Evolutionary conservation across 2,113 vertebrate genomes (phyloP), one percentile per base, ranked within the genome.

Genomic region (Talpa occidentalis): DNA sequence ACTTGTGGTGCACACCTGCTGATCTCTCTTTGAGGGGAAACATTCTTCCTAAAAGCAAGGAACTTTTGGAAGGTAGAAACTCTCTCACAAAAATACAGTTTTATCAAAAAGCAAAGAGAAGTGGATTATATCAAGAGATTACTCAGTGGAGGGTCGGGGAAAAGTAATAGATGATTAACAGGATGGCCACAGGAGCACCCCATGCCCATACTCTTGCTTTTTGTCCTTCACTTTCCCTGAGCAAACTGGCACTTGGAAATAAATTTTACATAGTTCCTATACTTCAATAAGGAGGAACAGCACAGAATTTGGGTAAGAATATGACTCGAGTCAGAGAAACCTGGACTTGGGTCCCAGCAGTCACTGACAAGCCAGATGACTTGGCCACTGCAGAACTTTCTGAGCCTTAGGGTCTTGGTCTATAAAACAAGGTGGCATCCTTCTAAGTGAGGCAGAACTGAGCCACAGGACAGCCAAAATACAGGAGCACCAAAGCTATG

Each of bases 1-100:
- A 44, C 52, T 85, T 64, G 81, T 72, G 66, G 59, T 91, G 67
- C 76, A 93, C 40, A 92, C 64, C 94, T 35, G 2, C 73, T 86
- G 66, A 91, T 95, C 93, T 19, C 92, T 93, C 94, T 97, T 87
- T 66, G 67, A 94, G 96, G 95, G 83, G 44, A 95, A 35, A 81
- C 11, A 83, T 35, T 83, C 64, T 72, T 96, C 96, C 64, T 59
- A 74, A 96, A 97, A 86, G 88, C 90, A 93, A 89, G 88, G 97
- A 94, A 30, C 95, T 83, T 83, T 12, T 76, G 49, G 26, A 94
- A 80, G 28, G 77, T n/a, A 80, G 26, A 84, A 85, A 37, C 49
- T 73, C 69, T 60, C 66, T 93, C 32, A 77, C 59, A 88, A 96
- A 94, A 59, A 86, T 6, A 80, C 4, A 42, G 22, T 84, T 26